A percentile compares a stretch with the other conserved stretches of the same genome.
These are phyloP conservation scores for Achatina immaculata DNA, from an alignment of 1,140 invertebrate species.

Conservation along the genomic window DNA sequence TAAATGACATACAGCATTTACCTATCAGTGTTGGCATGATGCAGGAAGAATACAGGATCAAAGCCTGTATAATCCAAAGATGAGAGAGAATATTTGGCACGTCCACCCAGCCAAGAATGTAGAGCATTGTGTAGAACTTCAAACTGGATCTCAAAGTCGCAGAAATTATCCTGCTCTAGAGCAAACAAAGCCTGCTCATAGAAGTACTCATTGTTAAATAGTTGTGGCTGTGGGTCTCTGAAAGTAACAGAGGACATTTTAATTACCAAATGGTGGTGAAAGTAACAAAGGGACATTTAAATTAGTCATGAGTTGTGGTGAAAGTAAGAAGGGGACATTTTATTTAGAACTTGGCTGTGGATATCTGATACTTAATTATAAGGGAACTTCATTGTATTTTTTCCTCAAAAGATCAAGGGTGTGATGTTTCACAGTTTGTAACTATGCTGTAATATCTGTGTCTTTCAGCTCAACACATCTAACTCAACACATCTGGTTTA, in stretches of 20 bases:
- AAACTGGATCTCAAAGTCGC: constrained; percentile 51
- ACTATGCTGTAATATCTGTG: too few species aligned
- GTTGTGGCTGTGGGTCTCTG: constrained; percentile 41
- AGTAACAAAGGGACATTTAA: too few species aligned
- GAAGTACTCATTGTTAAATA: constrained; percentile 38
- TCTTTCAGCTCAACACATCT: too few species aligned
- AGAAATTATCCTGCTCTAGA: constrained; percentile 47
- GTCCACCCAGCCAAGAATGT: constrained; percentile 42
- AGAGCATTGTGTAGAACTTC: constrained; percentile 46
- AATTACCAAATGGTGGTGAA: too few species aligned
- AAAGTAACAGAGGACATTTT: not conserved
- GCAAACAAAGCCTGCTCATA: constrained; percentile 39
- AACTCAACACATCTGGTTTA: too few species aligned
- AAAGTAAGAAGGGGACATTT: too few species aligned
- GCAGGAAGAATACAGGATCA: constrained; percentile 47
- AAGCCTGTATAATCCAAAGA: constrained; percentile 45
- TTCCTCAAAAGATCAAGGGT: too few species aligned
- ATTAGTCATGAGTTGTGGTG: too few species aligned
- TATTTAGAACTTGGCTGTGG: too few species aligned
- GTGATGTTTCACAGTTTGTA: too few species aligned
- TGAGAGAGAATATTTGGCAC: constrained; percentile 30
- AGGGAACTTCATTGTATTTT: too few species aligned
- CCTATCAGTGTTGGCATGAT: constrained; percentile 44
- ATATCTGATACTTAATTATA: too few species aligned
- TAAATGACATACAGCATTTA: not conserved